phyloP scores from a whole-genome alignment of 1,140 invertebrate genomes.

The Bacillus rossius region DNA sequence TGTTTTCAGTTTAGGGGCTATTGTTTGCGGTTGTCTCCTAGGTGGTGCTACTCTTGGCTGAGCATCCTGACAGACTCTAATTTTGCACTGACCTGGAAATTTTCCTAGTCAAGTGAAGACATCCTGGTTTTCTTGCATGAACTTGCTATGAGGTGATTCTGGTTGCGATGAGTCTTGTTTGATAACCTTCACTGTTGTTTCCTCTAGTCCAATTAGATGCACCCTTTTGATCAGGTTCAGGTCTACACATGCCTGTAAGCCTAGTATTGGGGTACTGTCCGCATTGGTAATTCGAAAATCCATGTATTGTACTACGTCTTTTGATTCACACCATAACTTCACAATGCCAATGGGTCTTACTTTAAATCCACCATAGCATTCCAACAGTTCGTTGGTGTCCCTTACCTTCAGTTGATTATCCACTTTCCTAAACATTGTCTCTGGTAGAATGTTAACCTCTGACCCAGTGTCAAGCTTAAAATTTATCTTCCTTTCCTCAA shows the following conservation, averaged over 20 bases:
- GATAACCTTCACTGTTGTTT: too few species aligned
- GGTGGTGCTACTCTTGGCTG: not conserved
- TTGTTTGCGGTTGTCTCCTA: not conserved
- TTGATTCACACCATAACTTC: not conserved
- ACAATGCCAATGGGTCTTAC: constrained; percentile 13
- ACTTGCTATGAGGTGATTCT: too few species aligned
- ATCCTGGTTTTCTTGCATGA: too few species aligned
- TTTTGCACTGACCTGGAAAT: too few species aligned
- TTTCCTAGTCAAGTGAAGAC: too few species aligned
- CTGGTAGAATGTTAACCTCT: too few species aligned
- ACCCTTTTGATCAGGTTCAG: constrained; percentile 5
- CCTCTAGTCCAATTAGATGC: too few species aligned
- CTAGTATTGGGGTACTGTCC: constrained; percentile 13
- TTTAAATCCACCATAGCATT: constrained; percentile 18
- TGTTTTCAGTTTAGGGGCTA: constrained; percentile 10
- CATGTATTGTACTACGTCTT: not conserved
- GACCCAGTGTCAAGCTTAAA: too few species aligned
- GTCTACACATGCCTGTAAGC: constrained; percentile 10
- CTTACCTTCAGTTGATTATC: constrained; percentile 14
- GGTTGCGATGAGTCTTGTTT: too few species aligned
- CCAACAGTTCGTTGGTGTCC: constrained; percentile 19
- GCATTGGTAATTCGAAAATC: constrained; percentile 11
- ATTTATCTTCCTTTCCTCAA: constrained; percentile 1
- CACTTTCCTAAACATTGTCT: constrained; percentile 20
- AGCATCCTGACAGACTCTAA: too few species aligned